phyloP scores from a whole-genome alignment of 1,140 invertebrate genomes.

The Drosophila seguyi region DNA sequence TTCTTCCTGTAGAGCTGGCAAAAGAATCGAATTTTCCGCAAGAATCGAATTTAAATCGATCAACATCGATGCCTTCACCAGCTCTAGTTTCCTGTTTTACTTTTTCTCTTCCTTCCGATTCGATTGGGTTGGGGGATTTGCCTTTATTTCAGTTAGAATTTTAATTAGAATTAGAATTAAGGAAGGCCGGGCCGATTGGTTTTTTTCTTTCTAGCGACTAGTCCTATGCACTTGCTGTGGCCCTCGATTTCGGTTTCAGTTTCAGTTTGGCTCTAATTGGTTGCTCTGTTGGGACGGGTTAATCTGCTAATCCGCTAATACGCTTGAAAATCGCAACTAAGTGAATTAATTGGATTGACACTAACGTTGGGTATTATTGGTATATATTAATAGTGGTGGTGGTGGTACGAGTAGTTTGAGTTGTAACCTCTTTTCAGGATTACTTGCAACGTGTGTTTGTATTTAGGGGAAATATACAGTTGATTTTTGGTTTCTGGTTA shows the following conservation, averaged over 20 bases:
- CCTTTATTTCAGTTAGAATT: constrained; percentile 46
- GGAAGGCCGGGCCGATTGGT: constrained; percentile 10
- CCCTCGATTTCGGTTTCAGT: constrained; percentile 34
- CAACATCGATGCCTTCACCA: not conserved
- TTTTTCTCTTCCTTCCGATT: constrained; percentile 31
- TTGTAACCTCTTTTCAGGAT: constrained; percentile 52
- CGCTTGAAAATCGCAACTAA: constrained; percentile 80
- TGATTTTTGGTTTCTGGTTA: constrained; percentile 43
- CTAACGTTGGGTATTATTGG: constrained; percentile 62
- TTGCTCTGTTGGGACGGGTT: constrained; percentile 84
- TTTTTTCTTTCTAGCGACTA: constrained; percentile 23
- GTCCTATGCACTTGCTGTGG: constrained; percentile 24
- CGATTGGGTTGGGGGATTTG: constrained; percentile 31
- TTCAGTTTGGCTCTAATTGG: constrained; percentile 56
- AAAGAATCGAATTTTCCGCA: constrained; percentile 7
- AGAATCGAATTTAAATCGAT: constrained; percentile 8
- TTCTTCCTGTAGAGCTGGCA: constrained; percentile 45
- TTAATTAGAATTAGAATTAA: constrained; percentile 30
- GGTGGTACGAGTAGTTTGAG: constrained; percentile 58
- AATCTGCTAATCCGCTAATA: constrained; percentile 85
- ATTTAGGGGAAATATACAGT: constrained; percentile 70
- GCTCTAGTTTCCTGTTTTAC: constrained; percentile 50
- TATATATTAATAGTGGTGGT: constrained; percentile 53
- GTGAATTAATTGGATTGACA: constrained; percentile 80
- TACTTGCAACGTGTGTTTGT: constrained; percentile 67